Conservation (phyloP, 2,888 invertebrate species). For the Luperina testacea region DNA sequence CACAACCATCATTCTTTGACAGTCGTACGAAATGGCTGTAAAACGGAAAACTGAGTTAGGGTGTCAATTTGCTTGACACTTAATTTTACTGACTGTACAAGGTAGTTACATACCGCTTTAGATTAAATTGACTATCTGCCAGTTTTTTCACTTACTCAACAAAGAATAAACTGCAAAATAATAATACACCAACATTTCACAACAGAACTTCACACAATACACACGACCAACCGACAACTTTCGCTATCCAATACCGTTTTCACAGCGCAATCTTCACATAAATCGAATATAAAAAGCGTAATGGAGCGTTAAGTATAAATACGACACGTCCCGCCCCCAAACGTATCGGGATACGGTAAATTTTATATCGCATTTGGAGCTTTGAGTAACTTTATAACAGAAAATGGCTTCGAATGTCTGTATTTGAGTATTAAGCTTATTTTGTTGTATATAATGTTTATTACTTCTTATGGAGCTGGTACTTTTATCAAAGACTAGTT, state of each 20-base stretch:
- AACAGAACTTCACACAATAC: constrained; percentile 36
- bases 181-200: constrained; percentile 12
- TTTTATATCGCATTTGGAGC: constrained; percentile 58
- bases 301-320: constrained; percentile 67
- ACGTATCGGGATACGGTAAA: constrained; percentile 47
- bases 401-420: constrained; percentile 31
- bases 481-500: background rate
- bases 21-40: background rate
- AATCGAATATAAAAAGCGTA: constrained; percentile 67
- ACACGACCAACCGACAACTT: constrained; percentile 43
- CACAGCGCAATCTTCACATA: constrained; percentile 65
- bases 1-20: too few relatives aligned
- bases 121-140: background rate
- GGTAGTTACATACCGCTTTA: background rate
- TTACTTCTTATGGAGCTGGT: background rate
- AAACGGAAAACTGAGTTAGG: background rate
- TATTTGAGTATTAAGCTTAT: constrained; percentile 4
- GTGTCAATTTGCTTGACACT: background rate
- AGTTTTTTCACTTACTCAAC: background rate
- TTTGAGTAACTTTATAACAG: constrained; percentile 55
- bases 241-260: constrained; percentile 60
- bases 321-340: constrained; percentile 55
- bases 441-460: background rate
- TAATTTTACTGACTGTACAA: background rate
- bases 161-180: constrained; percentile 23